These are phyloP conservation scores for Neosilurus mollespiculum DNA, from an alignment of 2,797 vertebrate species.

Conservation along the genomic window DNA sequence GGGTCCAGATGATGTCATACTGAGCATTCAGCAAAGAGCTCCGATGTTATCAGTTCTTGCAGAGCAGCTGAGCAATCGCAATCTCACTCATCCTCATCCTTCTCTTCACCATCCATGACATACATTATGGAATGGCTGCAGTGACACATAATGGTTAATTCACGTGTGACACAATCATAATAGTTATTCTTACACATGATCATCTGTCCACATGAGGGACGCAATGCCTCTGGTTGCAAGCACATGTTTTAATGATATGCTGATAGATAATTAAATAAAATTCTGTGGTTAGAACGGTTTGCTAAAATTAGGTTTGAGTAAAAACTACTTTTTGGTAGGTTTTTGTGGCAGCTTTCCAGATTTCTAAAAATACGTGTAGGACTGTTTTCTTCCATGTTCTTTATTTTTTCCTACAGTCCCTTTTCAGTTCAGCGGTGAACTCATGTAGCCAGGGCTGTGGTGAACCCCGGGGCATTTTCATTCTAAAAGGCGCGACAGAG, in stretches of 20 bases:
- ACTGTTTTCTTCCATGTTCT: too few relatives aligned
- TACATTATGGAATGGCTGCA: conserved; percentile 7
- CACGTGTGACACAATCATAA: conserved; percentile 40
- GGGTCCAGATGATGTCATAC: conserved; percentile 75
- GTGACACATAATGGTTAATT: conserved; percentile 45
- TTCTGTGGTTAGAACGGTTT: conserved; percentile 41
- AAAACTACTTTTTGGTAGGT: too few relatives aligned
- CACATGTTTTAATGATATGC: conserved; percentile 45
- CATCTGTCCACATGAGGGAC: conserved; percentile 29
- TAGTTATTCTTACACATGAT: conserved; percentile 47
- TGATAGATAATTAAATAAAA: conserved; percentile 51
- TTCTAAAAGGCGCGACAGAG: too few relatives aligned
- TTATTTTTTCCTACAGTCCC: too few relatives aligned
- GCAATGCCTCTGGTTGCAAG: conserved; percentile 25
- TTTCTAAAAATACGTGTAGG: too few relatives aligned
- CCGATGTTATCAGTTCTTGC: conserved; percentile 64
- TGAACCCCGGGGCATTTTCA: too few relatives aligned
- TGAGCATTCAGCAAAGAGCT: conserved; percentile 60
- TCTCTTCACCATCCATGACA: conserved; percentile 27
- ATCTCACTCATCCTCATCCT: conserved; percentile 36
- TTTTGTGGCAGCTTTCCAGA: too few relatives aligned
- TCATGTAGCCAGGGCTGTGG: too few relatives aligned
- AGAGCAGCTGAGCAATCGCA: conserved; percentile 50
- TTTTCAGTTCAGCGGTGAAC: too few relatives aligned
- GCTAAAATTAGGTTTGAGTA: too few relatives aligned